Evolutionary conservation across 2,797 vertebrate species (phyloP), one percentile per base, ranked within the genome.

Genomic region (Limnodromus scolopaceus): DNA sequence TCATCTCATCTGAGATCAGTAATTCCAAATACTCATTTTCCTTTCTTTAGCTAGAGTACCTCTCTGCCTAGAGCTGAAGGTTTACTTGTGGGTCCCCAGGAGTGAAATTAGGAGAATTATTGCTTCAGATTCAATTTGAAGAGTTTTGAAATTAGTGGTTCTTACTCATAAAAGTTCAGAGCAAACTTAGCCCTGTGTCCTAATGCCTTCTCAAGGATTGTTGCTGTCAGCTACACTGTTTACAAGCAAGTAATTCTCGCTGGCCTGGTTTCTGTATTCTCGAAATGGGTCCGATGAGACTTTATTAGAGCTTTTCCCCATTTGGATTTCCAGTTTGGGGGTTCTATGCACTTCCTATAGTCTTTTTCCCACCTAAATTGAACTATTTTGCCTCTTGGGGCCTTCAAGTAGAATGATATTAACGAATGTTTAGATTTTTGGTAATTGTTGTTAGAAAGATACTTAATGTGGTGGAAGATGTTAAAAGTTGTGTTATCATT

Each of bases 361-460:
- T 16, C 45, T 51, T 11, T n/a, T 39, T 71, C 48, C 11, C 14
- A 57, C 2, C 13, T 45, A 24, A 80, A 45, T 16, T 6, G 30
- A 61, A 38, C 28, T 15, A 3, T 4, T 88, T 32, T 51, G 9
- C 39, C 10, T 65, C 74, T 81, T 1, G 0, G 28, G 20, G 4
- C 32, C 55, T 69, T 58, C 10, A 38, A 20, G 30, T 12, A 18
- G 30, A 20, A 36, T 6, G 13, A 2, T 28, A 43, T 68, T 68
- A 89, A 68, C 1, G 1, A 69, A 53, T 0, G 0, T 3, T 61
- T 6, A 36, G 24, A 7, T 11, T n/a, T 61, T 32, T 49, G 23
- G 17, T 18, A 36, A 13, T 1, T 27, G 7, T n/a, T 64, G 10
- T 22, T 63, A 39, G 46, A 55, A 95, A 63, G 45, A 19, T 8